These are phyloP conservation scores for Clistopyga incitator DNA, from an alignment of 2,888 invertebrate genomes.

Conservation along the genomic window DNA sequence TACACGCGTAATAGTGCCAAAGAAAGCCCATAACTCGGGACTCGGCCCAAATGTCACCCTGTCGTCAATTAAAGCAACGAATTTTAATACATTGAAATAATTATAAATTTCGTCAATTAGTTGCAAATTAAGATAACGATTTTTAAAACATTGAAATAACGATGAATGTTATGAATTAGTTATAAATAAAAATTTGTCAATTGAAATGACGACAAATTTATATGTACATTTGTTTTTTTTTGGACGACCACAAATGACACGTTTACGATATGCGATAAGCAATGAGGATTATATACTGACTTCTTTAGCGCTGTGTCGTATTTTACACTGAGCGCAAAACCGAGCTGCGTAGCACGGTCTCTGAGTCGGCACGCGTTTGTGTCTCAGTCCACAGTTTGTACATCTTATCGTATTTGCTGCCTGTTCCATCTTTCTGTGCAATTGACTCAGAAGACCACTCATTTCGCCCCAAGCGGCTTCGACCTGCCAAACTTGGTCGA, in stretches of 20 bases:
- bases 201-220: too few species aligned
- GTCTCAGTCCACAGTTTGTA: conserved; percentile 96
- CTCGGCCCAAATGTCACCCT: conserved; percentile 99
- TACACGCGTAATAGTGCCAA: conserved; percentile 98
- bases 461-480: conserved; percentile 96
- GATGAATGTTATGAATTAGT: neutral
- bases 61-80: conserved; percentile 70
- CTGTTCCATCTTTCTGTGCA: conserved; percentile 97
- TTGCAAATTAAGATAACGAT: too few species aligned
- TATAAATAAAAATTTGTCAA: too few species aligned
- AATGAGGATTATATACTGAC: conserved; percentile 82
- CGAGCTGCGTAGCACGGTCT: conserved; percentile 96
- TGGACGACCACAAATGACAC: too few species aligned
- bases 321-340: conserved; percentile 95
- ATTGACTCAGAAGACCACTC: conserved; percentile 93
- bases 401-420: conserved; percentile 97
- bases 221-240: too few species aligned
- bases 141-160: neutral
- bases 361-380: conserved; percentile 93
- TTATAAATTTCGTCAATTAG: too few species aligned
- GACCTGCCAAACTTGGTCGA: conserved; percentile 90
- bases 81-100: too few species aligned
- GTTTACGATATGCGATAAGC: neutral
- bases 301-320: conserved; percentile 95
- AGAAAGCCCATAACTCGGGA: conserved; percentile 94